A percentile compares a stretch with the other conserved stretches of the same genome.
Conservation (phyloP, 2,113 vertebrate genomes). For the Ahaetulla prasina region DNA sequence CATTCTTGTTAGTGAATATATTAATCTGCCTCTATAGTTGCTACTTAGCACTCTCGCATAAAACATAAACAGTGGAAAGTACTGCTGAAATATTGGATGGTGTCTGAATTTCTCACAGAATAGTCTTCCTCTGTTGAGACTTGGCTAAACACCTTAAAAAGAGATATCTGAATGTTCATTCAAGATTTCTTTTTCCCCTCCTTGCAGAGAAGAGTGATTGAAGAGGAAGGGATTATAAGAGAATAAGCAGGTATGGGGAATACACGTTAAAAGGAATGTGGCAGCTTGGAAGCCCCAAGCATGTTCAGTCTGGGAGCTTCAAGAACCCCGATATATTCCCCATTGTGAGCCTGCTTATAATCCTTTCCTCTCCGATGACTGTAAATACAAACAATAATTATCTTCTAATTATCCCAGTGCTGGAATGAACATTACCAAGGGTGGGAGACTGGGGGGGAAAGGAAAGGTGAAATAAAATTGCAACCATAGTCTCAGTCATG, state of each 20-base stretch:
- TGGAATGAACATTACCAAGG: not conserved
- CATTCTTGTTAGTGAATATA: slow-evolving; percentile 2
- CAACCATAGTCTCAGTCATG: not conserved
- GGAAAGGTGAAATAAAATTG: not conserved
- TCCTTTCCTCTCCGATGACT: not conserved
- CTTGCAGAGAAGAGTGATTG: not conserved
- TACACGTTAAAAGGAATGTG: not conserved
- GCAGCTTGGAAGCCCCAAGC: not conserved
- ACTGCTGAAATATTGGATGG: slow-evolving; percentile 20
- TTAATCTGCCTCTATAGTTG: not conserved
- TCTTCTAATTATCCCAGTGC: not conserved
- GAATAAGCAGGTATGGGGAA: not conserved
- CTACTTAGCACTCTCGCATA: too few relatives aligned
- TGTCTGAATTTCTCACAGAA: slow-evolving; percentile 27
- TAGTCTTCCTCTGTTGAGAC: not conserved
- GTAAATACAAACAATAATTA: not conserved
- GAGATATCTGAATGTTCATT: slow-evolving; percentile 37
- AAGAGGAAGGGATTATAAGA: not conserved
- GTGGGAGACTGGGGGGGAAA: not conserved
- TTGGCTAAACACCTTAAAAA: slow-evolving; percentile 24
- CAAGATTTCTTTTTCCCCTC: slow-evolving; percentile 31
- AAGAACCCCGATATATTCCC: not conserved
- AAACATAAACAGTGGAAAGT: too few relatives aligned
- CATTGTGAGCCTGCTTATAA: not conserved
- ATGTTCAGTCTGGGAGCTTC: too few relatives aligned